Conservation (phyloP, 2,113 vertebrate species). For the Scartelaos histophorus region DNA sequence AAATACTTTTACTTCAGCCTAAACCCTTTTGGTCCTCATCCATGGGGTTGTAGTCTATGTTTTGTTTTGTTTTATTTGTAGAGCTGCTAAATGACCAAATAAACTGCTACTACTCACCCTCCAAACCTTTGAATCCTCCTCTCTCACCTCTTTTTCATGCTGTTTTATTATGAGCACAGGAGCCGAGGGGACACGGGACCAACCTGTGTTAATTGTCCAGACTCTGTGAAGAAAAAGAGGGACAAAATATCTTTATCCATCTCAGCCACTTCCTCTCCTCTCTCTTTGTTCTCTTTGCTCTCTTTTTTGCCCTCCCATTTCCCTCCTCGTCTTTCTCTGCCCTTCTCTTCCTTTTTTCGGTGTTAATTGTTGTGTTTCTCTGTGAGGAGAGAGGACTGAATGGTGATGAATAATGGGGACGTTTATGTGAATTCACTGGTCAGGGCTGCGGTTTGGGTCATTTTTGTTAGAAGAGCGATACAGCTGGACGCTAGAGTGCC, state of each 20-base stretch:
- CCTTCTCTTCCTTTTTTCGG: not conserved
- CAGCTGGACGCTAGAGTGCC: conserved; percentile 67
- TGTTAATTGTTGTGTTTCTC: not conserved
- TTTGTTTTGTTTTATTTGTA: too few relatives aligned
- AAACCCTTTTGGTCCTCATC: too few relatives aligned
- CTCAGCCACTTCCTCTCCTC: too few relatives aligned
- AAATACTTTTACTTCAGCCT: too few relatives aligned
- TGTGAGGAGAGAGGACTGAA: conserved; percentile 52
- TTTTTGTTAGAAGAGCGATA: conserved; percentile 52
- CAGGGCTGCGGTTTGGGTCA: conserved; percentile 66
- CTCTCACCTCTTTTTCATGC: conserved; percentile 62
- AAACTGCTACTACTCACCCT: too few relatives aligned
- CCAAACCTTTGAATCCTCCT: conserved; percentile 62
- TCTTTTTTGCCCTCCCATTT: not conserved
- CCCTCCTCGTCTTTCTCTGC: not conserved
- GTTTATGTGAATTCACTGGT: conserved; percentile 56
- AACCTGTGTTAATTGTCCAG: conserved; percentile 72
- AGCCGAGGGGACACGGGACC: conserved; percentile 60
- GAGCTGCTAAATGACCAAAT: too few relatives aligned
- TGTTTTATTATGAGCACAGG: conserved; percentile 69
- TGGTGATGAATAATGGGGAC: conserved; percentile 61
- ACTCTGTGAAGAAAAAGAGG: conserved; percentile 48
- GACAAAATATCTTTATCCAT: not conserved
- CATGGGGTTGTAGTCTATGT: too few relatives aligned
- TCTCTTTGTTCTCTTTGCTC: not conserved